Evolutionary conservation across 2,113 vertebrate genomes (phyloP).

Genomic region (Montifringilla adamsi): DNA sequence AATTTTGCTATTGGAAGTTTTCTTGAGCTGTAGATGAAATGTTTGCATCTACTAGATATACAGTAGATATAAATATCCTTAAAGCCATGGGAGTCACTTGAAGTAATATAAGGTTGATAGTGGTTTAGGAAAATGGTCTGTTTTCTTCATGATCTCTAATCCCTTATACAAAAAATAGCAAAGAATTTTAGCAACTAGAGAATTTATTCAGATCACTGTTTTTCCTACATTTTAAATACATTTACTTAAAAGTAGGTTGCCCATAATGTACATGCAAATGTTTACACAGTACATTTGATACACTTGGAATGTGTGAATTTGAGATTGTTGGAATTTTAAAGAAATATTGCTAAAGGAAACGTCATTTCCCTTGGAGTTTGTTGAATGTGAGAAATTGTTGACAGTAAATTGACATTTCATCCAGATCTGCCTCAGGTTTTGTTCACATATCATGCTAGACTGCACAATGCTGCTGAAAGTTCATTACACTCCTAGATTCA

Average conservation of each 20-base stretch:
- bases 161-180: neutral
- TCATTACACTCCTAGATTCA: neutral
- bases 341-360: neutral
- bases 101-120: neutral
- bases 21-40: conserved; percentile 53
- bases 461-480: neutral
- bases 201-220: neutral
- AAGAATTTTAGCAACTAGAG: neutral
- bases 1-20: conserved; percentile 43
- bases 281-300: neutral
- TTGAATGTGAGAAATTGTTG: neutral
- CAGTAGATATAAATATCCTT: neutral
- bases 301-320: neutral
- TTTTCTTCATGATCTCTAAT: neutral
- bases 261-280: neutral
- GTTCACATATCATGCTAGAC: neutral
- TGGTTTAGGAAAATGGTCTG: neutral
- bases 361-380: neutral
- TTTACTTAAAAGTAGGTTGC: neutral
- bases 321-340: neutral
- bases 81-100: neutral
- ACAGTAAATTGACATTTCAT: neutral
- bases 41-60: conserved; percentile 35
- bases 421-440: neutral
- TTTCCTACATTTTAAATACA: neutral